Evolutionary conservation across 2,113 vertebrate genomes (phyloP), one percentile per base, ranked within the genome.

Genomic region (Manacus vitellinus): DNA sequence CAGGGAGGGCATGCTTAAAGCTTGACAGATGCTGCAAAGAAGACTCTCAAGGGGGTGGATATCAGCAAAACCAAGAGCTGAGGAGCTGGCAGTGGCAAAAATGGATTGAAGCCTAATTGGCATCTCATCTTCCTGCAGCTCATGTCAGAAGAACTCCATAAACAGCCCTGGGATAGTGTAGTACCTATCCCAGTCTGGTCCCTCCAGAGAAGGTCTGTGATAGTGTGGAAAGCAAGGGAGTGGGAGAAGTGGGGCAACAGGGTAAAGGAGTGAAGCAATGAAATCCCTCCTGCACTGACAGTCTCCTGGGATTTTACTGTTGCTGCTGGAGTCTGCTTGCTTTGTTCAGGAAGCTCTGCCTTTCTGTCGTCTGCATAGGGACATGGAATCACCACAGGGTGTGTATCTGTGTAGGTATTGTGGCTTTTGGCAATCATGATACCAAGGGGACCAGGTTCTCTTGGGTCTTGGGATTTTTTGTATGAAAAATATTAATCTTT

Each of bases 341-440:
- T 72, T 78, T 81, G 28, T 22, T 83, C n/a, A 58, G 61, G n/a
- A 78, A 63, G 15, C 2, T 7, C 37, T 79, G 61, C 22, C 85
- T 74, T 59, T 83, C 72, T 72, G 27, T 23, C 2, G 1, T 31
- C 68, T 92, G 46, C 30, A 21, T 14, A 0, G 1, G 61, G 27
- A 43, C 0, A 0, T 27, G 31, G 51, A 90, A 71, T 35, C 19
- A 44, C 17, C 17, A 9, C 0, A 0, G 10, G 30, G 17, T 71
- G 35, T 59, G 12, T 35, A 25, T 35, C 52, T 72, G 3, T 43
- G 30, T 25, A 31, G 43, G 14, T 80, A 4, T 39, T 75, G 43
- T 1, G 1, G 17, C 12, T 86, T 86, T 68, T 80, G 78, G 52
- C 49, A 78, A 3, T 25, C 63, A 7, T 0, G 4, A 14, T 73